Conservation (phyloP, 2,113 vertebrate species). For the Corythaeola cristata region DNA sequence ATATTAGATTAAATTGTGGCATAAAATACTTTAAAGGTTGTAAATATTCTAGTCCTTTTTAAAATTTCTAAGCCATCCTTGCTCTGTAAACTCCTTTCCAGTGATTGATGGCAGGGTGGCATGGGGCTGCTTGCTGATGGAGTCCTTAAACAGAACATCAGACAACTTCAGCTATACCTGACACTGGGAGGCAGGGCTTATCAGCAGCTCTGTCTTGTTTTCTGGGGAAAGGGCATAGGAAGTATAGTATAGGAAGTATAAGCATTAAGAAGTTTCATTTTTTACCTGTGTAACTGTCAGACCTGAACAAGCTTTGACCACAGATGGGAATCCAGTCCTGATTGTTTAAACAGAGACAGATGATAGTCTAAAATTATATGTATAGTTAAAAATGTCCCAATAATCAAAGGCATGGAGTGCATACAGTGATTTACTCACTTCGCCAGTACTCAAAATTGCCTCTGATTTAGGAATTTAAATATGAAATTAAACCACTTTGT, state of each 20-base stretch:
- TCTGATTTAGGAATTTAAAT: not conserved
- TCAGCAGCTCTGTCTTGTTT: constrained; percentile 17
- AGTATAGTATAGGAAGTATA: not conserved
- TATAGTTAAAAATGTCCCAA: not conserved
- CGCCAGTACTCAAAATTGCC: not conserved
- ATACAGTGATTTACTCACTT: not conserved
- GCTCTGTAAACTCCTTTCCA: not conserved
- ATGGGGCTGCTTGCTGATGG: not conserved
- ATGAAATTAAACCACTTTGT: not conserved
- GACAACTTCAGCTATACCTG: not conserved
- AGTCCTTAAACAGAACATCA: not conserved
- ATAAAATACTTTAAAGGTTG: not conserved
- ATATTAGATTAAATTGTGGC: not conserved
- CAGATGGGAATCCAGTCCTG: not conserved
- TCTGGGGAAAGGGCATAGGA: not conserved
- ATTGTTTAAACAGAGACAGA: not conserved
- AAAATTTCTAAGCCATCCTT: not conserved
- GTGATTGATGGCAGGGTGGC: constrained; percentile 1
- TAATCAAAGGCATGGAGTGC: not conserved
- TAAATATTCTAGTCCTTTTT: not conserved
- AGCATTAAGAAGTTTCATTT: not conserved
- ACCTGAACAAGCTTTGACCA: not conserved
- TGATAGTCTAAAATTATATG: not conserved
- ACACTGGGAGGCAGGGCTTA: not conserved
- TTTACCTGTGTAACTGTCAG: not conserved